phyloP scores from a whole-genome alignment of 1,140 invertebrate genomes.

The Caenorhabditis briggsae region DNA sequence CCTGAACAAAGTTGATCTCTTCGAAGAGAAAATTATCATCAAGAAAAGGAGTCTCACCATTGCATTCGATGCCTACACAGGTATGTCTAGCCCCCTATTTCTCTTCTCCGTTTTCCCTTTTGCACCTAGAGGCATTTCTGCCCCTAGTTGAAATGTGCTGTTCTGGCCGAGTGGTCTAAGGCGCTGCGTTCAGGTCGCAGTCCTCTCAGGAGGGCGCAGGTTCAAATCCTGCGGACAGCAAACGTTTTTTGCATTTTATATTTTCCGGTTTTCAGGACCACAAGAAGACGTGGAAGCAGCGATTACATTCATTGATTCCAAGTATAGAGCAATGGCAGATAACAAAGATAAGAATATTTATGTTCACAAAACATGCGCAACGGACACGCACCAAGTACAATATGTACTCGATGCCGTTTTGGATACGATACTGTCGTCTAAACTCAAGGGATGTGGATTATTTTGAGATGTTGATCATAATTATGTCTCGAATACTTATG shows the following conservation, averaged over 20 bases:
- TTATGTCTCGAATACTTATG: no score
- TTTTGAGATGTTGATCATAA: slow-evolving; percentile 65
- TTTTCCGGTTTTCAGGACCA: slow-evolving; percentile 55
- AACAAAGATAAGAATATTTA: slow-evolving; percentile 68
- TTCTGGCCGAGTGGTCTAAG: slow-evolving; percentile 91
- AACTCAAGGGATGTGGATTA: slow-evolving; percentile 75
- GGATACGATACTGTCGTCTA: slow-evolving; percentile 74
- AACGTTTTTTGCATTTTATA: slow-evolving; percentile 55
- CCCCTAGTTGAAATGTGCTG: neutral
- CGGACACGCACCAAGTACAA: slow-evolving; percentile 73
- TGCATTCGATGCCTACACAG: slow-evolving; percentile 68
- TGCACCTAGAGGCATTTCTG: neutral
- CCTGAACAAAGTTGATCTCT: slow-evolving; percentile 79
- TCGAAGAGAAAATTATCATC: slow-evolving; percentile 79
- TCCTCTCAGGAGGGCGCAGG: slow-evolving; percentile 79
- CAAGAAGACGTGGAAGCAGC: slow-evolving; percentile 69
- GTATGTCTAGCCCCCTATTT: slow-evolving; percentile 28
- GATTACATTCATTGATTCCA: slow-evolving; percentile 72
- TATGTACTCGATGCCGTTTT: slow-evolving; percentile 73
- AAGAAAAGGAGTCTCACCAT: slow-evolving; percentile 68
- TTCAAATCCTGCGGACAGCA: slow-evolving; percentile 73
- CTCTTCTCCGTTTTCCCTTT: neutral
- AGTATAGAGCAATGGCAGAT: slow-evolving; percentile 71
- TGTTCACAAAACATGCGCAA: slow-evolving; percentile 74
- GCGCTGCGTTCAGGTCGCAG: slow-evolving; percentile 93